Conservation (phyloP, 2,888 invertebrate genomes). For the Brenthis ino region DNA sequence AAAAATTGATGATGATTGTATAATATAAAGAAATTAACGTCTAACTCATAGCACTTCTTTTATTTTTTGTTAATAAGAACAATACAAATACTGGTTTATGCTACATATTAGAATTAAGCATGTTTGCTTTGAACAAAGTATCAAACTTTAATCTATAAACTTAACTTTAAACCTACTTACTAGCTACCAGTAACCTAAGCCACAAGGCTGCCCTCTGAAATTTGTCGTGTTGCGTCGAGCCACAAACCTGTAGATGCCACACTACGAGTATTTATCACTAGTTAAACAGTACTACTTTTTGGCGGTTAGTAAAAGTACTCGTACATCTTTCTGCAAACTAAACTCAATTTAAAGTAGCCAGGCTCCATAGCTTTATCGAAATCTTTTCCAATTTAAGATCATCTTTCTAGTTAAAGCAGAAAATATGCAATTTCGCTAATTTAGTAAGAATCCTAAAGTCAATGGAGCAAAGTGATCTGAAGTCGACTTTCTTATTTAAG, state of each 20-base stretch:
- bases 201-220: slow-evolving; percentile 35
- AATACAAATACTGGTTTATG: neutral
- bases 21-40: too few relatives aligned
- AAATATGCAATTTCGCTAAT: slow-evolving; percentile 25
- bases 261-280: slow-evolving; percentile 42
- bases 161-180: slow-evolving; percentile 23
- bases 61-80: too few relatives aligned
- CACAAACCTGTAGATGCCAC: slow-evolving; percentile 42
- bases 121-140: slow-evolving; percentile 9
- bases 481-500: slow-evolving; percentile 32
- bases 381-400: too few relatives aligned
- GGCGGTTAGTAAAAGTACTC: neutral
- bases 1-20: too few relatives aligned
- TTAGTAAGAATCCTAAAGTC: slow-evolving; percentile 27
- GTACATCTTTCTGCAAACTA: neutral
- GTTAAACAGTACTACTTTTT: slow-evolving; percentile 38
- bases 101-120: slow-evolving; percentile 1
- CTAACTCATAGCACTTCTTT: too few relatives aligned
- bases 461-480: slow-evolving; percentile 34
- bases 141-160: slow-evolving; percentile 18
- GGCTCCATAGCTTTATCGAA: too few relatives aligned
- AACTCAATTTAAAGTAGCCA: too few relatives aligned
- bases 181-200: slow-evolving; percentile 35
- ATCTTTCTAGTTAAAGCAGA: neutral
- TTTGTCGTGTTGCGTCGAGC: slow-evolving; percentile 38